Base-by-base conservation (phyloP, 2,113 vertebrate genomes). In the cat (Felis catus) region DNA sequence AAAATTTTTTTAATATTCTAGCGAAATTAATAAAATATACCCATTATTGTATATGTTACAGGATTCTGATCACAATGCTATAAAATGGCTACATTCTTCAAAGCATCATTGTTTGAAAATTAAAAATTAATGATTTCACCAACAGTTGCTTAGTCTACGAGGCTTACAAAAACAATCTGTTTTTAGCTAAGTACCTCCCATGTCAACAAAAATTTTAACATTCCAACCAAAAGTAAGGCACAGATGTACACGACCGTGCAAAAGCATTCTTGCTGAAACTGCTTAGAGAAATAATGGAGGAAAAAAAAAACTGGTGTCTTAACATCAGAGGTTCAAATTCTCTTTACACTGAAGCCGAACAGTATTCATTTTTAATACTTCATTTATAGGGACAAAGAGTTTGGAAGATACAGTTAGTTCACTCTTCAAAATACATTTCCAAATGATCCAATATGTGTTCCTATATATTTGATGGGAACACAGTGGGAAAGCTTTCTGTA, bases 91-190 rank as follows among this genome's bases (percentile, higher is more conserved):
- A 74, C 13, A 70, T 2, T 63, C 18, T 73, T 94, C 76, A 79
- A 87, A 36, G 76, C 25, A 41, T 66, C 19, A 80, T 23, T 33
- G 12, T 66, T 94, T 83, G 53, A 79, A 93, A 97, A 89, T 10
- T 91, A 36, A 95, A 91, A 96, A 58, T 93, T 97, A 41, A 66
- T 83, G 6, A 82, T n/a, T 83, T 87, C 33, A 80, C 25, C n/a
- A 96, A 89, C 3, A 55, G 86, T 53, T 96, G 16, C 21, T 92
- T 36, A 74, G 5, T 45, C 53, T 76, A 80, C 18, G 76, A 58
- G n/a, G 4, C 15, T 53, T 80, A 58, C 23, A 3, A 76, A 76
- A 53, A 81, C 4, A 51, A 66, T 36, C 39, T 79, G 5, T 25
- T 76, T 78, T 93, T 33, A 89, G 55, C 33, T 29, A 41, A 87